Base-by-base conservation (phyloP, 2,888 invertebrate genomes). In the Coleophora deauratella region DNA sequence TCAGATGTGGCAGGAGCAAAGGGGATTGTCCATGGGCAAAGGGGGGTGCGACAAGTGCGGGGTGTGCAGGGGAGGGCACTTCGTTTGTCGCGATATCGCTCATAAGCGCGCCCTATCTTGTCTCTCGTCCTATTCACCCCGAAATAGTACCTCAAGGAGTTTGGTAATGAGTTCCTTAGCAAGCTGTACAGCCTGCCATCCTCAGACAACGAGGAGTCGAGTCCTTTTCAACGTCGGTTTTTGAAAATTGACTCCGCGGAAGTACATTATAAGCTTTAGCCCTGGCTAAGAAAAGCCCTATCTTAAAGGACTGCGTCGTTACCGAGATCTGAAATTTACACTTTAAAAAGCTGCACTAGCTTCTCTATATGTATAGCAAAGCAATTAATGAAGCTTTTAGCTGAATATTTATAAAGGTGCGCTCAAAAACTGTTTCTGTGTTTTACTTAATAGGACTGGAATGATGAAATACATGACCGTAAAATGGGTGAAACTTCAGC, bases 91-190 rank as follows among this genome's bases (percentile, higher is more conserved):
- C 71, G 79, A 80, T 82, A 81, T 78, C 76, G 72, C 70, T 77
- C 76, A 77, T 77, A 77, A 80, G 76, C 72, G 66, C 58, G 57
- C 67, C 68, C 77, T 80, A 80, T 81, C 78, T 79, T 65, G 47
- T 55, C 59, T 57, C 62, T 59, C 66, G 52, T 64, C 60, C 79
- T 70, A 79, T 82, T 82, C 81, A 81, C 60, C 21, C 79, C 76
- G 65, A 82, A 82, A 82, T 80, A 78, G 76, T 79, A 76, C 76
- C 77, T 80, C 74, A 72, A 80, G 79, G 79, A 78, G 76, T 79
- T 80, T 54, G 68, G 75, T 82, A 81, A 82, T 81, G 82, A 81
- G 78, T 73, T 80, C 72, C 73, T 73, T 72, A 70, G 66, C 73
- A 70, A 62, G 68, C 71, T 65, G 65, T 65, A 21, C 21, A 4